Conservation (phyloP, 2,797 vertebrate species). For the Diplodus sargus region DNA sequence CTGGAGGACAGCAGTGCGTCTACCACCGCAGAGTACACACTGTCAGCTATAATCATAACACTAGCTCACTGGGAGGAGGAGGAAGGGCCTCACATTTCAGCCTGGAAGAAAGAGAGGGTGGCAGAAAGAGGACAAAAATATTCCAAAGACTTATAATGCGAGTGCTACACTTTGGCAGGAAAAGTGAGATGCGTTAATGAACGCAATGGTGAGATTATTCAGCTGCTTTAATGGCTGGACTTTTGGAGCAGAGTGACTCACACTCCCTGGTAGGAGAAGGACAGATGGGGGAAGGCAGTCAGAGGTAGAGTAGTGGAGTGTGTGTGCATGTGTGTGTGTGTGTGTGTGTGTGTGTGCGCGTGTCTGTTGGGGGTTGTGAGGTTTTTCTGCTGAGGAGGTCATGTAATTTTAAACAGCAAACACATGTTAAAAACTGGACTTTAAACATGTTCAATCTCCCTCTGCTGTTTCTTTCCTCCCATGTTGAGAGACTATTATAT, state of each 20-base stretch:
- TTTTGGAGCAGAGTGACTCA: constrained; percentile 55
- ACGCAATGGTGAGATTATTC: constrained; percentile 43
- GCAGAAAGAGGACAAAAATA: constrained; percentile 50
- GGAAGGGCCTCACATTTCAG: constrained; percentile 11
- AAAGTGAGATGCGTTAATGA: constrained; percentile 8
- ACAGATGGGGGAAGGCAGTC: constrained; percentile 48
- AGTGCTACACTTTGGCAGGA: constrained; percentile 6
- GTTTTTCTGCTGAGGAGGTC: constrained; percentile 36
- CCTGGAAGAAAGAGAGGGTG: constrained; percentile 9
- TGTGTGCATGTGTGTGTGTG: constrained; percentile 6
- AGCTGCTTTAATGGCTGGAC: constrained; percentile 43
- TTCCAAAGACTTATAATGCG: not conserved
- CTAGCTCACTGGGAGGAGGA: constrained; percentile 14
- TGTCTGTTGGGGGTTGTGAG: not conserved
- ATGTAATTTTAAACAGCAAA: constrained; percentile 38
- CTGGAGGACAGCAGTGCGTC: constrained; percentile 36
- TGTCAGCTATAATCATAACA: constrained; percentile 56
- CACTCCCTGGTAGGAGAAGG: constrained; percentile 38
- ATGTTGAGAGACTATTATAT: not conserved
- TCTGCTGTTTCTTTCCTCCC: not conserved
- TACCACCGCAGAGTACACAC: constrained; percentile 37
- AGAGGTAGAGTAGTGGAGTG: constrained; percentile 15
- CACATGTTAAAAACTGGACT: not conserved
- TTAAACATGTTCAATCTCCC: not conserved
- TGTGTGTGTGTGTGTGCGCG: not conserved